Evolutionary conservation across 2,113 vertebrate species (phyloP), one percentile per base, ranked within the genome.

Genomic region (Spea multiplicata): DNA sequence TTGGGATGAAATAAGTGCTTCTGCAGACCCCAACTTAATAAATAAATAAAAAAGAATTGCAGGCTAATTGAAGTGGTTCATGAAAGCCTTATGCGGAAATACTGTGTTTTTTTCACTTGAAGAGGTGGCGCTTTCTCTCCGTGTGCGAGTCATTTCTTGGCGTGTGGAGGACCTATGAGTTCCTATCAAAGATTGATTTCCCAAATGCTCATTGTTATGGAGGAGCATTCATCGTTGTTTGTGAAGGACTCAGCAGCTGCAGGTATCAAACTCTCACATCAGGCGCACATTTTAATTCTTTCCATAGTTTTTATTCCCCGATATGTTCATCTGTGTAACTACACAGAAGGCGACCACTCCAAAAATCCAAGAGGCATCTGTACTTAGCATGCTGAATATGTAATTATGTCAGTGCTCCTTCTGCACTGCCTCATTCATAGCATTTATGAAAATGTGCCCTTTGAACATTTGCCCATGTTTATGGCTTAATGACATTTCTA

Each of bases 301-400:
- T 81, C 73, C 70, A 7, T 76, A 82, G 83, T 84, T 80, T 76
- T 55, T 48, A 66, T 70, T 81, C 61, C 71, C 0, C 73, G 61
- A 4, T 53, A 84, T 86, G 77, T 84, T 82, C 86, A 79, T 77
- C 85, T 65, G 53, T 77, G 44, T 71, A 75, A 83, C 82, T 82
- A 82, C 85, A 82, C 53, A 74, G 73, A 70, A 83, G 81, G 5
- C 53, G 85, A 78, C 46, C 75, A 81, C 75, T 88, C 80, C 71
- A 14, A 85, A 47, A 57, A 72, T 57, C 68, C 48, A 46, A 68
- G 71, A 81, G 64, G 71, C 72, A 81, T 81, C 67, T 81, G 66
- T 46, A 75, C 66, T 81, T 71, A 64, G 46, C 47, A 9, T 52
- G 7, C 66, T 75, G 73, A 81, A 81, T 81, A 47, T 71, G 55